Conservation (phyloP, 1,140 invertebrate species). For the Coptotermes formosanus region DNA sequence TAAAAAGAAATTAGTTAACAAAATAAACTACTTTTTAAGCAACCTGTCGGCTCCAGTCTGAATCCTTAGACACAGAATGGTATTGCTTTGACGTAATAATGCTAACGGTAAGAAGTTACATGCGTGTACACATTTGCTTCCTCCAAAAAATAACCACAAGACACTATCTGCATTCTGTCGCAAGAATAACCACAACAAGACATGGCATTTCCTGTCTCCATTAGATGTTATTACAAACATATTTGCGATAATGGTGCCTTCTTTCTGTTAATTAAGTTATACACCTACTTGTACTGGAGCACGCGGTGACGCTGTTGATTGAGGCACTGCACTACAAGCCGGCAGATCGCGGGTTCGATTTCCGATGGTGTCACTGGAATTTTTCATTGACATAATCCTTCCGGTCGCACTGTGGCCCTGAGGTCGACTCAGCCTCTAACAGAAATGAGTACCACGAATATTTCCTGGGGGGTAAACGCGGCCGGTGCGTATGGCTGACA, state of each 20-base stretch:
- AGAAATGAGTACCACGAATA: no score
- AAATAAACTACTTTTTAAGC: not conserved
- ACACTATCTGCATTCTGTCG: not conserved
- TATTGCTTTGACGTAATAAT: not conserved
- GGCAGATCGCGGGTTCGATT: no score
- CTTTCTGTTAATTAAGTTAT: not conserved
- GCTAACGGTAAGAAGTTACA: not conserved
- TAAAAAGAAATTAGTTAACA: no score
- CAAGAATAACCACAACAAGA: not conserved
- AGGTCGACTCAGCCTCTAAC: no score
- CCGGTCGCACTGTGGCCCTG: no score
- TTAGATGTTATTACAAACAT: not conserved
- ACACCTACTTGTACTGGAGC: not conserved
- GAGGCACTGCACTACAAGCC: no score
- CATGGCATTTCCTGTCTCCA: not conserved
- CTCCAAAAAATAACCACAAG: not conserved
- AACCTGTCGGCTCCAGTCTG: not conserved
- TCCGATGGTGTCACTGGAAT: no score
- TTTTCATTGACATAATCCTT: no score
- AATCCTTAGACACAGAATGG: not conserved
- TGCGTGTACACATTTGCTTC: not conserved
- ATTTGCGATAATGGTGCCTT: not conserved
- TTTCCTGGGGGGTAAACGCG: no score
- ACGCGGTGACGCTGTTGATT: no score
- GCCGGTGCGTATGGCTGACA: no score